Evolutionary conservation across 23 tunicate genomes (phyloP).

Genomic region (Clavelina lepadiformis): DNA sequence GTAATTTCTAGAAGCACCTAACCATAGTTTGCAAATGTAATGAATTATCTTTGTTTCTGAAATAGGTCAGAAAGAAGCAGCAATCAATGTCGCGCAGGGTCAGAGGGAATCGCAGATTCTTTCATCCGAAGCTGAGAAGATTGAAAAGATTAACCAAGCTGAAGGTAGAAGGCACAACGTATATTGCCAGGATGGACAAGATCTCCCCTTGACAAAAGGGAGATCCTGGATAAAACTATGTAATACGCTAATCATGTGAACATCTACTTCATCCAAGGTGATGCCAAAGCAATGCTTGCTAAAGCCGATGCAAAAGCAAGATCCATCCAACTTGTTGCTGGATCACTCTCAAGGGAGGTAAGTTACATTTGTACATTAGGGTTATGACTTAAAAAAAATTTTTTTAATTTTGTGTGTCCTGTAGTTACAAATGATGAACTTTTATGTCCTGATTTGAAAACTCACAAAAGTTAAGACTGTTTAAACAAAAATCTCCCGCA

Average conservation of each 20-base stretch:
- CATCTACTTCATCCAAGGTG: constrained; percentile 37
- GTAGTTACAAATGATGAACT: too few relatives aligned
- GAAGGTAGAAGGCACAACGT: constrained; percentile 45
- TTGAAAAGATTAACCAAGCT: constrained; percentile 90
- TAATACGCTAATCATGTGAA: background rate
- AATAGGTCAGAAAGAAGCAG: constrained; percentile 77
- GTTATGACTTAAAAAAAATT: too few relatives aligned
- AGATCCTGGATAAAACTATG: too few relatives aligned
- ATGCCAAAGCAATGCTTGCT: constrained; percentile 81
- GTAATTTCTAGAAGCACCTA: too few relatives aligned
- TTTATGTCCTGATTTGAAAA: too few relatives aligned
- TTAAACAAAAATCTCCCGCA: too few relatives aligned
- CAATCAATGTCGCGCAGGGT: constrained; percentile 89
- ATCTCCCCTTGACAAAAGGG: too few relatives aligned
- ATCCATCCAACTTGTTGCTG: constrained; percentile 60
- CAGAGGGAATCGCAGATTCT: constrained; percentile 84
- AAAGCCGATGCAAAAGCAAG: constrained; percentile 92
- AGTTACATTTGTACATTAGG: background rate
- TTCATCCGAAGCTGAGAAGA: constrained; percentile 85
- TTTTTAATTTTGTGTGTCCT: too few relatives aligned
- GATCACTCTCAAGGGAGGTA: constrained; percentile 36
- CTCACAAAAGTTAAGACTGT: too few relatives aligned
- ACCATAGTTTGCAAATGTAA: too few relatives aligned
- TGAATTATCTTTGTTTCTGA: constrained; percentile 8
- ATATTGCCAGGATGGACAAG: background rate